Percentiles rank a stretch among this genome's conserved stretches.
phyloP scores from a whole-genome alignment of 35 echinoderm and acorn worm genomes.

The Diadema setosum region DNA sequence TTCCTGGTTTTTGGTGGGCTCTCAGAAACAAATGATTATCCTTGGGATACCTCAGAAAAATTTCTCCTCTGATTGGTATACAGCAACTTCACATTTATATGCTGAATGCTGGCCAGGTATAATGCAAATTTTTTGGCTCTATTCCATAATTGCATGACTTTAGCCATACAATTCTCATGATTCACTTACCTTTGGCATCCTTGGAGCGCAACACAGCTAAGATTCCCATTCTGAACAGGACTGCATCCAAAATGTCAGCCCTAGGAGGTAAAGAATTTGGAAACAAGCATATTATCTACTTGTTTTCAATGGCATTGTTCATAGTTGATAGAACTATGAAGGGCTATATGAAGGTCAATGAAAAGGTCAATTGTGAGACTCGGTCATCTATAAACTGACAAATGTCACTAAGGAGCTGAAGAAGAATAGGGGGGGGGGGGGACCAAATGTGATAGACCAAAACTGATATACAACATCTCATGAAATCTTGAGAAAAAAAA shows the following conservation, averaged over 20 bases:
- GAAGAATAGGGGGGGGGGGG: not conserved
- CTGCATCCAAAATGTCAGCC: slow-evolving; percentile 71
- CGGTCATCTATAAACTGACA: not conserved
- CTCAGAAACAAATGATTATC: not conserved
- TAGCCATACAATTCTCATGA: no score
- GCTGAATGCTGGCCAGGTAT: no score
- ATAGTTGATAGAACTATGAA: not conserved
- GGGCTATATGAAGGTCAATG: not conserved
- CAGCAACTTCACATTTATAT: no score
- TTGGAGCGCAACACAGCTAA: slow-evolving; percentile 77
- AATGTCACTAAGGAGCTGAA: not conserved
- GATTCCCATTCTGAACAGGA: slow-evolving; percentile 74
- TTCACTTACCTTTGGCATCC: slow-evolving; percentile 66
- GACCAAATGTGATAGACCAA: not conserved
- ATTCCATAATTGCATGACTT: no score
- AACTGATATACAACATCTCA: no score
- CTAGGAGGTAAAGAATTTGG: slow-evolving; percentile 19
- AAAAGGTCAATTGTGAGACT: not conserved
- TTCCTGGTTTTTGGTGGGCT: not conserved
- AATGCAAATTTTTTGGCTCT: no score
- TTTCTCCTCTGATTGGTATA: not conserved
- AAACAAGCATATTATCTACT: not conserved
- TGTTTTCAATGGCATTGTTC: not conserved
- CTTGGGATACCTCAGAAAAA: not conserved
- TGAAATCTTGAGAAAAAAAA: no score